phyloP scores from a whole-genome alignment of 2,113 vertebrate genomes.

The Puffinus mauretanicus region DNA sequence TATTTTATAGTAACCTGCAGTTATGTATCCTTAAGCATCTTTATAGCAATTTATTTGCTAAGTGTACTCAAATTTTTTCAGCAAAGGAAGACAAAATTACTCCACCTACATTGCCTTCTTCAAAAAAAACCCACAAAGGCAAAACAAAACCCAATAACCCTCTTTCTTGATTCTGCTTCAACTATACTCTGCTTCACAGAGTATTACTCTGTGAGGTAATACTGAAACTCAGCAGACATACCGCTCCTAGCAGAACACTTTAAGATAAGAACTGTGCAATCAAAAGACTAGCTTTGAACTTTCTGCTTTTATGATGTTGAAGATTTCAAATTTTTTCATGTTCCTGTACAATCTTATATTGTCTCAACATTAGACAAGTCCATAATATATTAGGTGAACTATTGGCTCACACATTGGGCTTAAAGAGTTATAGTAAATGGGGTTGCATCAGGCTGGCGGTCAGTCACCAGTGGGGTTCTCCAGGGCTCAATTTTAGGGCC shows the following conservation, averaged over 20 bases:
- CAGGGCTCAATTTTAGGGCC: not conserved
- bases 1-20: not conserved
- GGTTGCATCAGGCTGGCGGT: not conserved
- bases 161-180: not conserved
- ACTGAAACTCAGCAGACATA: not conserved
- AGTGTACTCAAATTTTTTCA: not conserved
- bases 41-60: not conserved
- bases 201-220: not conserved
- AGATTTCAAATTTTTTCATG: not conserved
- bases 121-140: not conserved
- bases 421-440: not conserved
- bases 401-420: accelerated
- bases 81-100: not conserved
- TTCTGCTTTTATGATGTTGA: not conserved
- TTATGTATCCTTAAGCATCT: not conserved
- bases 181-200: no score
- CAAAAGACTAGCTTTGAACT: not conserved
- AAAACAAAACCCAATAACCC: not conserved
- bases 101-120: not conserved
- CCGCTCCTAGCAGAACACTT: not conserved
- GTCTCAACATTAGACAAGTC: not conserved
- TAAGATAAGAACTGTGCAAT: not conserved
- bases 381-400: not conserved
- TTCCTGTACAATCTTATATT: not conserved
- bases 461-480: not conserved